phyloP scores from a whole-genome alignment of 2,113 vertebrate genomes.

The Lagopus leucura region DNA sequence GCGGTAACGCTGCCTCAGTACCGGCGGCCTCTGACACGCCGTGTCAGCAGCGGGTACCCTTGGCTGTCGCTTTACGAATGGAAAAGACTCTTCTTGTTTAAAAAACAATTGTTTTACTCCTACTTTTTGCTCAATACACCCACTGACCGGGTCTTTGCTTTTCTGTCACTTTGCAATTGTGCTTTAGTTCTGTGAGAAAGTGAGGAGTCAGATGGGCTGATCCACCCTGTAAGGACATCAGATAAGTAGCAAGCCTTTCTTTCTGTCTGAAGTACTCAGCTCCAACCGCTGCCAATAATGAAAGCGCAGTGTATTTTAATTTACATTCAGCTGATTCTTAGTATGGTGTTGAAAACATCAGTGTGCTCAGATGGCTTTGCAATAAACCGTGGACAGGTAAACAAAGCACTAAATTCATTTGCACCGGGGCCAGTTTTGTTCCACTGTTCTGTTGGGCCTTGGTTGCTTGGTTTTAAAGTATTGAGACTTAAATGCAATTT shows the following conservation, averaged over 20 bases:
- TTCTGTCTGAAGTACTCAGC: not conserved
- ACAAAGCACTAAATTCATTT: not conserved
- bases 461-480: not conserved
- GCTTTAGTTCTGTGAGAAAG: not conserved
- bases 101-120: fast-evolving
- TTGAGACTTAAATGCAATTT: not conserved
- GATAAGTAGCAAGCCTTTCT: not conserved
- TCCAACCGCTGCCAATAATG: not conserved
- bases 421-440: not conserved
- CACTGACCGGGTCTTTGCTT: not conserved
- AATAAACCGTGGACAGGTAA: not conserved
- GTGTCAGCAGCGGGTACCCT: not conserved
- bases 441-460: not conserved
- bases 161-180: not conserved
- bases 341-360: not conserved
- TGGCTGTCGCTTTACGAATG: fast-evolving
- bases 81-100: not conserved
- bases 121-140: not conserved
- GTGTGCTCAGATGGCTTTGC: not conserved
- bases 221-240: not conserved
- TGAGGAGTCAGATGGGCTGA: not conserved
- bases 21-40: not conserved
- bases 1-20: not conserved
- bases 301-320: not conserved
- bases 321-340: not conserved